These are phyloP conservation scores for Mya arenaria DNA, from an alignment of 1,140 invertebrate species.

Conservation along the genomic window DNA sequence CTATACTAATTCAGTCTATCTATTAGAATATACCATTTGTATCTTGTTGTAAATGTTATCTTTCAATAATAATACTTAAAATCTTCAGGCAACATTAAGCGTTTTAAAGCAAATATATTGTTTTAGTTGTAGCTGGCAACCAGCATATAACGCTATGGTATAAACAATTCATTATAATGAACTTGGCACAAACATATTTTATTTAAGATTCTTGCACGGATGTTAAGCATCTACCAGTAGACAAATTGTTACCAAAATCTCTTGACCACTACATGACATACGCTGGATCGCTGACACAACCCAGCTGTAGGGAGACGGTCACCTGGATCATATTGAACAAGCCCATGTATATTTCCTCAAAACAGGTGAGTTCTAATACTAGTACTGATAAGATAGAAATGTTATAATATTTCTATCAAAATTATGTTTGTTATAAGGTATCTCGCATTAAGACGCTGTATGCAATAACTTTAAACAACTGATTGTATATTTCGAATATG, in stretches of 20 bases:
- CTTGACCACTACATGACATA: constrained; percentile 79
- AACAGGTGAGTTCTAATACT: constrained; percentile 73
- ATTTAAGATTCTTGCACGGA: constrained; percentile 60
- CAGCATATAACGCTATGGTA: too few species aligned
- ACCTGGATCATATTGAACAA: constrained; percentile 81
- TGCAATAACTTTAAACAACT: not conserved
- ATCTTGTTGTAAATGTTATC: too few species aligned
- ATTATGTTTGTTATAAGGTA: not conserved
- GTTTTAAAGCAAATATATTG: too few species aligned
- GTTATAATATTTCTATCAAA: too few species aligned
- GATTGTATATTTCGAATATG: constrained; percentile 6
- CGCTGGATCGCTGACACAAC: constrained; percentile 79
- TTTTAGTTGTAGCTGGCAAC: too few species aligned
- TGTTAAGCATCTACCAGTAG: constrained; percentile 61
- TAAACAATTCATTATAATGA: too few species aligned
- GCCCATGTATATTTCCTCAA: constrained; percentile 77
- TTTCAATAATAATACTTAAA: too few species aligned
- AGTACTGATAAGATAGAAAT: not conserved
- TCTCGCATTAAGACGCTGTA: not conserved
- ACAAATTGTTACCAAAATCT: constrained; percentile 74
- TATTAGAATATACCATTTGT: too few species aligned
- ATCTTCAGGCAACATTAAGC: too few species aligned
- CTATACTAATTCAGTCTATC: too few species aligned
- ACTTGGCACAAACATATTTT: too few species aligned
- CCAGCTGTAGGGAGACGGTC: constrained; percentile 79